phyloP scores from a whole-genome alignment of 2,797 vertebrate genomes.

The Eptatretus atami region DNA sequence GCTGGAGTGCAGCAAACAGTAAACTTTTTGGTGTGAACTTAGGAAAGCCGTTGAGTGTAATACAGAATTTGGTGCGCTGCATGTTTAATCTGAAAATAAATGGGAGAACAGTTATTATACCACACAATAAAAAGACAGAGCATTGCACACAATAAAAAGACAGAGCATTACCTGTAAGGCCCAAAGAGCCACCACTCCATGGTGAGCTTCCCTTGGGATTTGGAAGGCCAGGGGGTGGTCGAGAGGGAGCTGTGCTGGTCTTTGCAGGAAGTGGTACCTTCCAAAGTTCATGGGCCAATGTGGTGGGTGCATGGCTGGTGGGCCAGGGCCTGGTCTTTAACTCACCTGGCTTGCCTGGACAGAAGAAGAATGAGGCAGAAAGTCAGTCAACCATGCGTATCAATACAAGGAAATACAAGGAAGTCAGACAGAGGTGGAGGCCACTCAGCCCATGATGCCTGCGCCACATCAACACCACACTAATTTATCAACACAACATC shows the following conservation, averaged over 20 bases:
- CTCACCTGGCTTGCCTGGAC: slow-evolving; percentile 3
- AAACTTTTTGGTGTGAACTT: too few relatives aligned
- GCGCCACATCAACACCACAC: too few relatives aligned
- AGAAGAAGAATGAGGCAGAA: neutral
- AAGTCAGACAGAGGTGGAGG: too few relatives aligned
- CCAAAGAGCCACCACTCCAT: slow-evolving; percentile 52
- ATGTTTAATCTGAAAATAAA: too few relatives aligned
- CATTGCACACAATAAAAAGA: neutral
- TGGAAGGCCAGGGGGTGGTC: slow-evolving; percentile 74
- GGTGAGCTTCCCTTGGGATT: slow-evolving; percentile 63
- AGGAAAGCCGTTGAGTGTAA: too few relatives aligned
- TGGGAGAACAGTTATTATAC: too few relatives aligned
- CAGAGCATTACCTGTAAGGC: slow-evolving; percentile 21
- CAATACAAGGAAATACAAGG: too few relatives aligned
- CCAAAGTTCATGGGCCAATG: slow-evolving; percentile 96
- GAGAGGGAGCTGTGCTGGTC: slow-evolving; percentile 62
- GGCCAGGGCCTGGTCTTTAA: slow-evolving; percentile 1
- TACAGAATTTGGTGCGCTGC: too few relatives aligned
- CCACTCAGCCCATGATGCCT: too few relatives aligned
- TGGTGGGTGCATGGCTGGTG: slow-evolving; percentile 34
- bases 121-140: neutral
- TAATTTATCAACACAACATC: too few relatives aligned
- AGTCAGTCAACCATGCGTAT: too few relatives aligned
- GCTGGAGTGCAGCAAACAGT: too few relatives aligned
- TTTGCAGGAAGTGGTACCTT: slow-evolving; percentile 90